Conservation (phyloP, 37 sponge, comb jelly and placozoan species). For the Ianthella basta region DNA sequence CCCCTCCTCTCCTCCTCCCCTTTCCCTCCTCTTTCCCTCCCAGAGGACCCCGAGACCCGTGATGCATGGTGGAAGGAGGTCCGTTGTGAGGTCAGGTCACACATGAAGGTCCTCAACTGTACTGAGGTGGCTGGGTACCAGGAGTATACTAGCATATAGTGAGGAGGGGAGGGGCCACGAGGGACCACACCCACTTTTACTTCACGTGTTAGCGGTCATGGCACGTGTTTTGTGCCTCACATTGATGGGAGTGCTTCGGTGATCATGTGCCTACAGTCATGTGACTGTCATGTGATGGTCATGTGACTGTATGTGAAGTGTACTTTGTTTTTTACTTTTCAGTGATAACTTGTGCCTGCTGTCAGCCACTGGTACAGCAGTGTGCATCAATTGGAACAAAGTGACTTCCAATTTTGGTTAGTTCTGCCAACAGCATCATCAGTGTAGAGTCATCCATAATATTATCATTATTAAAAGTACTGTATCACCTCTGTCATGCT, state of each 20-base stretch:
- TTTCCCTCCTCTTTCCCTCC: background rate
- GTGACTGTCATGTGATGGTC: too few relatives aligned
- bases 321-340: background rate
- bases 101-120: constrained; percentile 72
- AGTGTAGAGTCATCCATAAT: too few relatives aligned
- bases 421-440: background rate
- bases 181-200: background rate
- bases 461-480: too few relatives aligned
- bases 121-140: constrained; percentile 83
- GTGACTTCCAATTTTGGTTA: background rate
- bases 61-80: constrained; percentile 92
- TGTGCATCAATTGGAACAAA: constrained; percentile 11
- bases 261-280: too few relatives aligned
- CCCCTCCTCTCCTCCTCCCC: background rate
- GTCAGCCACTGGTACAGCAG: constrained; percentile 94
- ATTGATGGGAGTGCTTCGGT: too few relatives aligned
- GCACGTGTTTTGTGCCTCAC: too few relatives aligned
- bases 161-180: background rate
- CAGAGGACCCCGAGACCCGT: constrained; percentile 87
- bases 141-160: constrained; percentile 84
- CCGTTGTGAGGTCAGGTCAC: constrained; percentile 77
- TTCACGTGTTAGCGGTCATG: too few relatives aligned
- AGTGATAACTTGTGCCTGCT: constrained; percentile 91
- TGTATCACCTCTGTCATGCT: too few relatives aligned
- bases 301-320: too few relatives aligned